A percentile compares a stretch with the other conserved stretches of the same genome.
Conservation (phyloP, 1,140 invertebrate species). For the Cecropterus lyciades region DNA sequence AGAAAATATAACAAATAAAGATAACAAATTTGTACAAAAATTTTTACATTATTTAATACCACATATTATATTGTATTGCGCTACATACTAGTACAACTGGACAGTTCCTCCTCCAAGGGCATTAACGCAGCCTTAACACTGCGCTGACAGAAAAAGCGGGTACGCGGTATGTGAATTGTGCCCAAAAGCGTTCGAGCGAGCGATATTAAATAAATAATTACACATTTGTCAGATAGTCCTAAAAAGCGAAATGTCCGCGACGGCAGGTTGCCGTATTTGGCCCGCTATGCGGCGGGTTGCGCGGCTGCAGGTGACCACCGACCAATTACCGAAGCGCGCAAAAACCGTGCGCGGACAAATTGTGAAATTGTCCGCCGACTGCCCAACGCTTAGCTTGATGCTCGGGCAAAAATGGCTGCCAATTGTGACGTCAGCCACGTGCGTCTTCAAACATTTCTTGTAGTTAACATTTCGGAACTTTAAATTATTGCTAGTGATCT, state of each 20-base stretch:
- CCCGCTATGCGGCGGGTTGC: constrained; percentile 51
- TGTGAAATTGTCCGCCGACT: constrained; percentile 69
- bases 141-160: constrained; percentile 53
- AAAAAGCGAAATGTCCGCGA: constrained; percentile 71
- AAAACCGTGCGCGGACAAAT: constrained; percentile 76
- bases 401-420: constrained; percentile 17
- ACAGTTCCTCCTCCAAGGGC: not conserved
- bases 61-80: not conserved
- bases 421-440: constrained; percentile 26
- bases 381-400: constrained; percentile 43
- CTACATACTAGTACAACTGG: not conserved
- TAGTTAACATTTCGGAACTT: not conserved
- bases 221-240: constrained; percentile 79
- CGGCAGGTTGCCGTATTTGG: constrained; percentile 71
- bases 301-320: constrained; percentile 58
- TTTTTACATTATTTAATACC: no score
- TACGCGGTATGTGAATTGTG: constrained; percentile 68
- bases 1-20: not conserved
- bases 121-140: constrained; percentile 24
- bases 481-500: no score
- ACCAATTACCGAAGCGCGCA: constrained; percentile 71
- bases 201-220: constrained; percentile 83
- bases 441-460: not conserved
- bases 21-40: not conserved
- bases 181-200: constrained; percentile 61